Conservation (phyloP, 2,888 invertebrate species). For the Zelleria hepariella region DNA sequence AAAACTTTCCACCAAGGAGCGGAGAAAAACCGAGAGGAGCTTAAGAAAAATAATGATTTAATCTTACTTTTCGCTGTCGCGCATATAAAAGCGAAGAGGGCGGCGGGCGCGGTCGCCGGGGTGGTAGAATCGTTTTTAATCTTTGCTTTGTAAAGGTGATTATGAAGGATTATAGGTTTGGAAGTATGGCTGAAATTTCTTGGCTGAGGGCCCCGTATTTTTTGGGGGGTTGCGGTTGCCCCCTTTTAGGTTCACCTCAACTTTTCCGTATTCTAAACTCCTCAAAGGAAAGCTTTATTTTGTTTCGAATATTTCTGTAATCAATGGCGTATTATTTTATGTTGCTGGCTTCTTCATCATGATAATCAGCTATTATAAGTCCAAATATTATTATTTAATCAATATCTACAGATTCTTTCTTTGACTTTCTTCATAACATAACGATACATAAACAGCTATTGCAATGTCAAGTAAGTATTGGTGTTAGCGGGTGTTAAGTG, state of each 20-base stretch:
- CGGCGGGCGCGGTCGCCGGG: slow-evolving; percentile 28
- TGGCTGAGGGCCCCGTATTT: slow-evolving; percentile 61
- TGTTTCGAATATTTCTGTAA: slow-evolving; percentile 50
- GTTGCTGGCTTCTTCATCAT: background rate
- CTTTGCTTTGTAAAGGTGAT: slow-evolving; percentile 75
- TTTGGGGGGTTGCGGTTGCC: slow-evolving; percentile 64
- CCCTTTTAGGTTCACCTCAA: slow-evolving; percentile 50
- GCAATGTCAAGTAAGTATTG: background rate
- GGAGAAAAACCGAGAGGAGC: slow-evolving; percentile 65
- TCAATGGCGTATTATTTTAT: slow-evolving; percentile 23
- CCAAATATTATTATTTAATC: background rate
- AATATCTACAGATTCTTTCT: too few relatives aligned
- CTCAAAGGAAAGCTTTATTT: slow-evolving; percentile 63
- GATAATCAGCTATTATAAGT: background rate
- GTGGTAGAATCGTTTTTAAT: slow-evolving; percentile 71
- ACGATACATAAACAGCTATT: too few relatives aligned
- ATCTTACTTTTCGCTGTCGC: slow-evolving; percentile 70
- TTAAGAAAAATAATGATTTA: slow-evolving; percentile 74
- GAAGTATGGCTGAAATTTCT: slow-evolving; percentile 71
- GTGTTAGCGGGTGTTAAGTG: background rate
- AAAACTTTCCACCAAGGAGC: slow-evolving; percentile 54
- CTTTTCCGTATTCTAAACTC: slow-evolving; percentile 59
- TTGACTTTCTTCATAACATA: too few relatives aligned
- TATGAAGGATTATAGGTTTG: slow-evolving; percentile 74
- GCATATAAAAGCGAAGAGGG: slow-evolving; percentile 65